Evolutionary conservation across 2,888 invertebrate genomes (phyloP), one percentile per base, ranked within the genome.

Genomic region (Lymantria monacha): DNA sequence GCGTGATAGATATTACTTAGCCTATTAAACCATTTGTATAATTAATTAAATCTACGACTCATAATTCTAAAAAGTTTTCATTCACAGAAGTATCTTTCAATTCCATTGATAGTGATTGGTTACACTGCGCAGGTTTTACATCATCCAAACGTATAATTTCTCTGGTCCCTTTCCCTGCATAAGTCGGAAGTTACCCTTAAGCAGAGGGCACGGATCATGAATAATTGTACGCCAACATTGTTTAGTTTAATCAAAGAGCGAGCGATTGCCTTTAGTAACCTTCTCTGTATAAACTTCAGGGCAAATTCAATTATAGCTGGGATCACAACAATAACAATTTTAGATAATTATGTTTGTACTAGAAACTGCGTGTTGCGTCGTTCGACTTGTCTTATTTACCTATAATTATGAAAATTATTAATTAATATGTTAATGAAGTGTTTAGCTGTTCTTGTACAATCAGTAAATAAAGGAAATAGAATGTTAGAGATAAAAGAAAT

Each of bases 281-380:
- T 79, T 72, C 70, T 79, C 85, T 85, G 79, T 80, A 88, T 86
- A 88, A 89, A 89, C 87, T 86, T 81, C 57, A 72, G 68, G 71
- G 75, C 70, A 79, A 86, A 87, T 87, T 85, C 83, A 88, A 89
- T 89, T 88, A 87, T 81, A 83, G 68, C 69, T 62, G 69, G 79
- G 74, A 81, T 83, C 84, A 83, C 78, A 87, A 85, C 81, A 87
- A 87, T 85, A 87, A 85, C 83, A 85, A 78, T 85, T 85, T 85
- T 82, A 74, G 74, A 70, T 85, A 83, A 87, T 87, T 81, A 83
- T 84, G 80, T 84, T 87, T 81, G 77, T 69, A 76, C 66, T 79
- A 69, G 67, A 68, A 76, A 79, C 77, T 78, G 71, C 55, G 61
- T 66, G 62, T 65, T 63, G 61, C 61, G 56, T 62, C 58, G 57